Conservation (phyloP, 2,797 vertebrate species). For the Pelodytes ibericus region DNA sequence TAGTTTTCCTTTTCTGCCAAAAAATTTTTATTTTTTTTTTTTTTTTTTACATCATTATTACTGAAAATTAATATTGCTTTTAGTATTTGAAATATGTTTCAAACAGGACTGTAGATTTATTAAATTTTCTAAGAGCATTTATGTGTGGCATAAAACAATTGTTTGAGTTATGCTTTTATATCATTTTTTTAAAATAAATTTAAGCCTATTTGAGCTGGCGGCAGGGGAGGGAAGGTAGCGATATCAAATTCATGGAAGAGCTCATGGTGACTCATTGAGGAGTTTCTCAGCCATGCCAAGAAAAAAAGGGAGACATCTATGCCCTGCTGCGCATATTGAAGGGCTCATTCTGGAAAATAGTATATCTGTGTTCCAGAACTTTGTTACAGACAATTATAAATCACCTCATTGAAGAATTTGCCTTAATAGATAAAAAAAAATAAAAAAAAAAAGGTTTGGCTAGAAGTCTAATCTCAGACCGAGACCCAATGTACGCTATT, state of each 20-base stretch:
- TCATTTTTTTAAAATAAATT: slow-evolving; percentile 64
- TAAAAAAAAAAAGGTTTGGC: slow-evolving; percentile 41
- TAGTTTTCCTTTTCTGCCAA: slow-evolving; percentile 46
- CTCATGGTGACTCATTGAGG: slow-evolving; percentile 44
- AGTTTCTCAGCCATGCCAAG: slow-evolving; percentile 43
- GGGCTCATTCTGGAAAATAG: slow-evolving; percentile 44
- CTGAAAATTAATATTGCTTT: slow-evolving; percentile 59
- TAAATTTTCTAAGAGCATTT: slow-evolving; percentile 58
- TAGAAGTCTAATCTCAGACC: slow-evolving; percentile 18
- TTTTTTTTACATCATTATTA: slow-evolving; percentile 57
- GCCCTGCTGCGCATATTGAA: slow-evolving; percentile 53
- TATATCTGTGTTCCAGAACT: slow-evolving; percentile 48
- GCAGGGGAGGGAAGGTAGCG: slow-evolving; percentile 12
- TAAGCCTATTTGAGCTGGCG: slow-evolving; percentile 38
- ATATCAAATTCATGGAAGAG: slow-evolving; percentile 50
- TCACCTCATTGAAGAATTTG: slow-evolving; percentile 47
- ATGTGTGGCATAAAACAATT: slow-evolving; percentile 56
- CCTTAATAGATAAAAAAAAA: slow-evolving; percentile 23
- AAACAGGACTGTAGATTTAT: slow-evolving; percentile 54
- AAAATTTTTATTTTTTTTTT: slow-evolving; percentile 53
- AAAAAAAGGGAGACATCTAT: slow-evolving; percentile 45
- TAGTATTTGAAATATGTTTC: slow-evolving; percentile 61
- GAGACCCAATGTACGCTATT: background rate
- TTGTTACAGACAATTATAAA: slow-evolving; percentile 52
- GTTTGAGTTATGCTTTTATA: slow-evolving; percentile 56